phyloP scores from a whole-genome alignment of 2,888 invertebrate genomes.

The Sylvicola cinctus region DNA sequence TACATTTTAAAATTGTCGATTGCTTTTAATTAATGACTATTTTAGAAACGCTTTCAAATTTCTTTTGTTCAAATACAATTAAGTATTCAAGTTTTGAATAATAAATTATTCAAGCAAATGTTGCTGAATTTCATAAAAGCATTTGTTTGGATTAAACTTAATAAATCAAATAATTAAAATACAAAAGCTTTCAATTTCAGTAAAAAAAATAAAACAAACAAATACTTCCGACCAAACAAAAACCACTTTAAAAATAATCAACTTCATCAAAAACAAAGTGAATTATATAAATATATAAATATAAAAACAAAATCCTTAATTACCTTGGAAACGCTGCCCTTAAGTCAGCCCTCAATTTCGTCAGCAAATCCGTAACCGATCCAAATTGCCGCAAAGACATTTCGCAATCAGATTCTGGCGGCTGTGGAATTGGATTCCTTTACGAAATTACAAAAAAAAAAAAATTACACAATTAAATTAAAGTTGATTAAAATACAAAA shows the following conservation, averaged over 20 bases:
- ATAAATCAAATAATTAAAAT: too few species aligned
- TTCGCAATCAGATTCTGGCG: constrained; percentile 41
- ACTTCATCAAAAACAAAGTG: not conserved
- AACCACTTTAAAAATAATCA: not conserved
- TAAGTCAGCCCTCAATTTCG: constrained; percentile 69
- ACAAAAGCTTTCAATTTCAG: too few species aligned
- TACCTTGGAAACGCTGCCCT: constrained; percentile 77
- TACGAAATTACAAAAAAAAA: not conserved
- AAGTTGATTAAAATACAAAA: not conserved
- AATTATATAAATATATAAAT: not conserved
- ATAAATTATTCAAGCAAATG: too few species aligned
- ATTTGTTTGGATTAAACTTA: too few species aligned
- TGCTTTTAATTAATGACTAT: too few species aligned
- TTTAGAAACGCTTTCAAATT: too few species aligned
- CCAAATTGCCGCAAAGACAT: constrained; percentile 77
- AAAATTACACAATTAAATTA: not conserved
- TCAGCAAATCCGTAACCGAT: constrained; percentile 68
- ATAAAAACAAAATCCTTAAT: constrained; percentile 10
- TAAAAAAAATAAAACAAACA: not conserved
- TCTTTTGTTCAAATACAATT: too few species aligned
- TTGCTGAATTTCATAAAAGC: too few species aligned
- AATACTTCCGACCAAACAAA: not conserved
- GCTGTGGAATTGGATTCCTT: constrained; percentile 44
- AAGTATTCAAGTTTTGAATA: too few species aligned
- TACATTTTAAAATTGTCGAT: too few species aligned